A percentile compares a stretch with the other conserved stretches of the same genome.
phyloP scores from a whole-genome alignment of 1,140 invertebrate species.

The Pentalonia nigronervosa region DNA sequence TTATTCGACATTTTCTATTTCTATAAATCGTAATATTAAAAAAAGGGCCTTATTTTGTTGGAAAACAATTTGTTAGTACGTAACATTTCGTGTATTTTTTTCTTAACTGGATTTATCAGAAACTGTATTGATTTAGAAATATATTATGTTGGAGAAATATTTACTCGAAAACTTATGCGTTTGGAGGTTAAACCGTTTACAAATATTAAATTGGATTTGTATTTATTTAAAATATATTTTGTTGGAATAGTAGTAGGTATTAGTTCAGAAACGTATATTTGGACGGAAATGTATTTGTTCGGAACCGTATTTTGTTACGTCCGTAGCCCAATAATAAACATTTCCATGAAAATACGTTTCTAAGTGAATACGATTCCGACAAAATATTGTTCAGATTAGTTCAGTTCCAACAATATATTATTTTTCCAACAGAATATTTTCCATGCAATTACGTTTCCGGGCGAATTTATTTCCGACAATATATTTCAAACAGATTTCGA shows the following conservation, averaged over 20 bases:
- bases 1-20: not conserved
- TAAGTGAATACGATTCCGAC: not conserved
- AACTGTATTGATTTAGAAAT: not conserved
- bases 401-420: not conserved
- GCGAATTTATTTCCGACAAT: not conserved
- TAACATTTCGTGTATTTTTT: not conserved
- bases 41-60: not conserved
- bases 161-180: not conserved
- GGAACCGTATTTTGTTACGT: too few species aligned
- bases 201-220: not conserved
- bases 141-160: not conserved
- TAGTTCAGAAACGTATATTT: not conserved
- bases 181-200: not conserved
- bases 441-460: not conserved
- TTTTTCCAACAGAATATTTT: too few species aligned
- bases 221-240: not conserved
- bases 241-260: not conserved
- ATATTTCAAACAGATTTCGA: not conserved
- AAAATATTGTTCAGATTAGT: not conserved
- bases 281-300: not conserved
- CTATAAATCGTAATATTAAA: not conserved
- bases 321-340: not conserved
- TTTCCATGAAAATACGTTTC: not conserved
- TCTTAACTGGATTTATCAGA: not conserved
- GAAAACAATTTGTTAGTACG: too few species aligned